phyloP scores from a whole-genome alignment of 1,140 invertebrate species.

The Drosophila saltans region DNA sequence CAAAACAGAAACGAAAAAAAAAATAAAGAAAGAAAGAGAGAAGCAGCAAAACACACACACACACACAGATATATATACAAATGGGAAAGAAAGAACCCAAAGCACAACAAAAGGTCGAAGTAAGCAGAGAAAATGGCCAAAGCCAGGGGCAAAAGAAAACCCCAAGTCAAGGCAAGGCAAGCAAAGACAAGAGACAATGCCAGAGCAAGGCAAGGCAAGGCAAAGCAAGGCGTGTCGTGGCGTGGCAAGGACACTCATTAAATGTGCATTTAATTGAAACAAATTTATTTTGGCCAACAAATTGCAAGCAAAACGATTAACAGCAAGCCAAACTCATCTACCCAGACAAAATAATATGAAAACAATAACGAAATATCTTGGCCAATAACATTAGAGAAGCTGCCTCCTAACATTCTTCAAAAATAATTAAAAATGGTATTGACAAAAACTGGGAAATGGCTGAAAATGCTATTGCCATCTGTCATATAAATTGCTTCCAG shows the following conservation, averaged over 20 bases:
- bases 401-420: not conserved
- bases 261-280: constrained; percentile 42
- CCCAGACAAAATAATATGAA: not conserved
- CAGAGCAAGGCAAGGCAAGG: not conserved
- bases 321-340: not conserved
- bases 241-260: constrained; percentile 34
- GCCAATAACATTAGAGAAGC: not conserved
- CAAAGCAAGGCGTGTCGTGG: not conserved
- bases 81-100: constrained; percentile 2
- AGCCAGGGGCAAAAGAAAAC: constrained; percentile 19
- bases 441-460: not conserved
- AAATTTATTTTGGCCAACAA: constrained; percentile 27
- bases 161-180: not conserved
- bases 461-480: constrained; percentile 4
- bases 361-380: constrained; percentile 5
- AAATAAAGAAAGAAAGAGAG: not conserved
- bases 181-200: not conserved
- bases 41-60: constrained; percentile 23
- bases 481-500: constrained; percentile 7
- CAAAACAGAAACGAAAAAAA: constrained; percentile 18
- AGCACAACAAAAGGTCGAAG: constrained; percentile 13
- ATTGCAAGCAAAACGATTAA: constrained; percentile 21
- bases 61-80: constrained; percentile 21
- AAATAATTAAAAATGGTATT: constrained; percentile 11
- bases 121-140: constrained; percentile 8